These are phyloP conservation scores for Narcine bancroftii DNA, from an alignment of 2,113 vertebrate genomes.

Conservation along the genomic window DNA sequence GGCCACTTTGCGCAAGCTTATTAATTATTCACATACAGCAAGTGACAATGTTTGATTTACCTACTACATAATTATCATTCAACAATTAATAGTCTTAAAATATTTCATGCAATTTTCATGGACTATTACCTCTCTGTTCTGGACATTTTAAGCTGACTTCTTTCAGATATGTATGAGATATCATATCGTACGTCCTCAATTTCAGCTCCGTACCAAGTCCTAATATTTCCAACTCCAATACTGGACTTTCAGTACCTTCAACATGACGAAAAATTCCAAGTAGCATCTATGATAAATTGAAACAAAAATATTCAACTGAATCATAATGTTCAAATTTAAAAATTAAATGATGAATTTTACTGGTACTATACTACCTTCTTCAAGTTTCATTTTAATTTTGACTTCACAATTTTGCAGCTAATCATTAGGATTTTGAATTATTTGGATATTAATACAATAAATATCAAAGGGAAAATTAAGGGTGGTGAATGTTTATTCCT, in stretches of 20 bases:
- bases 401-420: not conserved
- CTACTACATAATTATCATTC: not conserved
- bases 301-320: too few relatives aligned
- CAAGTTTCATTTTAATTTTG: not conserved
- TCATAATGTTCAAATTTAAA: not conserved
- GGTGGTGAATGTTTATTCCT: not conserved
- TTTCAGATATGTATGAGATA: constrained; percentile 73
- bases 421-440: not conserved
- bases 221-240: constrained; percentile 71
- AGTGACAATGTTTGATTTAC: too few relatives aligned
- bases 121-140: constrained; percentile 73
- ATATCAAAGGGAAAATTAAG: not conserved
- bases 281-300: constrained; percentile 60
- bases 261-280: constrained; percentile 73
- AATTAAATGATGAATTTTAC: not conserved
- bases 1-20: too few relatives aligned
- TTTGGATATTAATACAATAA: not conserved
- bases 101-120: not conserved
- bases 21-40: too few relatives aligned
- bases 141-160: constrained; percentile 87
- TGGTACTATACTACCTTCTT: not conserved
- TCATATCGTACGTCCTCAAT: constrained; percentile 78
- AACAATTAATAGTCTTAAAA: not conserved
- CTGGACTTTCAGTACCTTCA: constrained; percentile 59
- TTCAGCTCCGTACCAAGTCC: constrained; percentile 81